These are phyloP conservation scores for Puma concolor DNA, from an alignment of 2,113 vertebrate species.

Conservation along the genomic window DNA sequence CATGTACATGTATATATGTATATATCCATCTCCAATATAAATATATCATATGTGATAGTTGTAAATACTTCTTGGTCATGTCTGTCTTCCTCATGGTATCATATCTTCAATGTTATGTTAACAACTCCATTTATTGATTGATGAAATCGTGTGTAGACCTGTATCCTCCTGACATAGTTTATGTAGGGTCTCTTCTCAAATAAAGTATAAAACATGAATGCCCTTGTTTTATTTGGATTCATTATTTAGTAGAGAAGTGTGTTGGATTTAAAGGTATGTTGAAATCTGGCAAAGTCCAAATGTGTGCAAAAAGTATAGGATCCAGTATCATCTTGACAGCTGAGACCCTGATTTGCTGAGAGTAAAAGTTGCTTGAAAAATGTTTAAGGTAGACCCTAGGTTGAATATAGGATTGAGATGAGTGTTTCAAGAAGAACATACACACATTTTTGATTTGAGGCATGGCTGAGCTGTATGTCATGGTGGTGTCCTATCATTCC, in stretches of 20 bases:
- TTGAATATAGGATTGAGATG: neutral
- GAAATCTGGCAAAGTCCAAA: neutral
- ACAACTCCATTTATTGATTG: conserved; percentile 88
- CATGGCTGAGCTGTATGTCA: neutral
- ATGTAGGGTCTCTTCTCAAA: conserved; percentile 91
- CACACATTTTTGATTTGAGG: neutral
- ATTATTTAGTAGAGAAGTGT: neutral
- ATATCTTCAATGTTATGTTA: conserved; percentile 88
- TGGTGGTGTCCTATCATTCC: neutral
- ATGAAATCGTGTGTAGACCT: conserved; percentile 87
- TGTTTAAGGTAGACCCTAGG: neutral
- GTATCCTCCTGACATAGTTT: conserved; percentile 90
- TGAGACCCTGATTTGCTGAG: neutral
- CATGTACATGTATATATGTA: conserved; percentile 82
- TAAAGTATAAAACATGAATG: conserved; percentile 87
- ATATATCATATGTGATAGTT: conserved; percentile 88
- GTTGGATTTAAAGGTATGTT: neutral
- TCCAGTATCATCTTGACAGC: neutral
- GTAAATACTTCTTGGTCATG: conserved; percentile 89
- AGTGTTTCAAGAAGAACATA: neutral
- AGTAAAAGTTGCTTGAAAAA: neutral
- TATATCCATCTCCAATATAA: conserved; percentile 85
- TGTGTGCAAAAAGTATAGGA: neutral
- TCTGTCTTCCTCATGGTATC: conserved; percentile 88
- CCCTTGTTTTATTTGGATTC: conserved; percentile 40